phyloP scores from a whole-genome alignment of 92 coral and sea anemone species.

The Palythoa grandiflora region DNA sequence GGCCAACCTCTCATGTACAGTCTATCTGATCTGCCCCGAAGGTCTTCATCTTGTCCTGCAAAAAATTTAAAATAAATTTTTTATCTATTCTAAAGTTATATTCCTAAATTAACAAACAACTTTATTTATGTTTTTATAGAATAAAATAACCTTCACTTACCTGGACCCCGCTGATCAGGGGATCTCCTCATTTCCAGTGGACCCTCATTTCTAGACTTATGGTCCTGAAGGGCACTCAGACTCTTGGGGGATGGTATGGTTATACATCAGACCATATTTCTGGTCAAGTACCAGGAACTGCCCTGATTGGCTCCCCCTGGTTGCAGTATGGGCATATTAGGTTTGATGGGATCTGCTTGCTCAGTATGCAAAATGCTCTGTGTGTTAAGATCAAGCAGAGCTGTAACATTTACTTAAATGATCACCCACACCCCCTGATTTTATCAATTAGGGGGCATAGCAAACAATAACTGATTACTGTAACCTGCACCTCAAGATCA shows the following conservation, averaged over 20 bases:
- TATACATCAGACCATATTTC: conserved; percentile 47
- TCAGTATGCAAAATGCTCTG: conserved; percentile 93
- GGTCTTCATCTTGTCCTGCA: conserved; percentile 1
- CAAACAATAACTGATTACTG: too few relatives aligned
- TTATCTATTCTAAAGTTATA: too few relatives aligned
- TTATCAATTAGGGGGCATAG: too few relatives aligned
- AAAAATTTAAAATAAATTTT: not conserved
- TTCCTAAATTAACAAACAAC: too few relatives aligned
- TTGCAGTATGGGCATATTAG: conserved; percentile 62
- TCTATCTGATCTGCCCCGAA: conserved; percentile 7
- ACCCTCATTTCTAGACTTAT: conserved; percentile 72
- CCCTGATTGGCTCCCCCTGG: conserved; percentile 75
- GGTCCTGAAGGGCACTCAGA: conserved; percentile 35
- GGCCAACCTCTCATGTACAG: too few relatives aligned
- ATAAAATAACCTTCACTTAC: not conserved
- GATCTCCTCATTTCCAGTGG: conserved; percentile 91
- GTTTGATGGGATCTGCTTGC: conserved; percentile 80
- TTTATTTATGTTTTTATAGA: too few relatives aligned
- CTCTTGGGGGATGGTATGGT: conserved; percentile 4
- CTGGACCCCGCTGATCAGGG: conserved; percentile 82
- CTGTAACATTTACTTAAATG: too few relatives aligned
- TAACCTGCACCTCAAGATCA: too few relatives aligned
- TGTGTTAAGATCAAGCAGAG: not conserved
- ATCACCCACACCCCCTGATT: too few relatives aligned
- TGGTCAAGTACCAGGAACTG: conserved; percentile 63